Evolutionary conservation across 2,113 vertebrate species (phyloP).

Genomic region (Xiphophorus maculatus): DNA sequence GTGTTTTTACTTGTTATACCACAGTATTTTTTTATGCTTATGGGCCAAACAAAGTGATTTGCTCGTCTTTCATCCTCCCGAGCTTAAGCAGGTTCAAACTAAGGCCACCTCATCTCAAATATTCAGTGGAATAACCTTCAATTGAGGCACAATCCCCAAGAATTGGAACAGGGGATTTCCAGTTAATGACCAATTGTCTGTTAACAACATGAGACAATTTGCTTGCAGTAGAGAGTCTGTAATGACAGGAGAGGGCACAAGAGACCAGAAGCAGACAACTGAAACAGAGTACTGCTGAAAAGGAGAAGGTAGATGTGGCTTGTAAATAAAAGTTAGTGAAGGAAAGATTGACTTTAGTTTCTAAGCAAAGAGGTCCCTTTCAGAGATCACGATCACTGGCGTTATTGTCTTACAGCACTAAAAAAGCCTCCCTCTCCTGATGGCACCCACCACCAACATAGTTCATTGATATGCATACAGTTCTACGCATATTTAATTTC

Average conservation of each 20-base stretch:
- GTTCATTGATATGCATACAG: neutral
- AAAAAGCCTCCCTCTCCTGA: neutral
- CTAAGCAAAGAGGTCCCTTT: constrained; percentile 16
- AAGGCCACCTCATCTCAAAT: constrained; percentile 52
- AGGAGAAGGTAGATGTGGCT: constrained; percentile 15
- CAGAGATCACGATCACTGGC: constrained; percentile 10
- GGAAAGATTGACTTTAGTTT: constrained; percentile 9
- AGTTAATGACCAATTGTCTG: constrained; percentile 72
- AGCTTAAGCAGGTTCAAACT: constrained; percentile 61
- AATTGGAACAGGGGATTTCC: constrained; percentile 56
- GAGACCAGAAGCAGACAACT: constrained; percentile 33
- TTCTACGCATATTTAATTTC: neutral
- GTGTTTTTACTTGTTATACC: constrained; percentile 59
- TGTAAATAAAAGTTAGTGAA: constrained; percentile 19
- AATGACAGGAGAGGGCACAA: constrained; percentile 43
- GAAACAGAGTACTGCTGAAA: constrained; percentile 12
- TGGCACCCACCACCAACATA: neutral
- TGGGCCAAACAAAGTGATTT: constrained; percentile 43
- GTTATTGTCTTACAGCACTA: constrained; percentile 3
- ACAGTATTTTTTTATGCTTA: constrained; percentile 45
- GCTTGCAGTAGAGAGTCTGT: constrained; percentile 54
- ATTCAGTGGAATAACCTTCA: constrained; percentile 66
- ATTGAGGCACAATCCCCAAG: constrained; percentile 67
- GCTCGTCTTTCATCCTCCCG: constrained; percentile 42
- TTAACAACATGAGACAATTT: constrained; percentile 66